Conservation (phyloP, 2,797 vertebrate species). For the Tenualosa thibaudeaui region DNA sequence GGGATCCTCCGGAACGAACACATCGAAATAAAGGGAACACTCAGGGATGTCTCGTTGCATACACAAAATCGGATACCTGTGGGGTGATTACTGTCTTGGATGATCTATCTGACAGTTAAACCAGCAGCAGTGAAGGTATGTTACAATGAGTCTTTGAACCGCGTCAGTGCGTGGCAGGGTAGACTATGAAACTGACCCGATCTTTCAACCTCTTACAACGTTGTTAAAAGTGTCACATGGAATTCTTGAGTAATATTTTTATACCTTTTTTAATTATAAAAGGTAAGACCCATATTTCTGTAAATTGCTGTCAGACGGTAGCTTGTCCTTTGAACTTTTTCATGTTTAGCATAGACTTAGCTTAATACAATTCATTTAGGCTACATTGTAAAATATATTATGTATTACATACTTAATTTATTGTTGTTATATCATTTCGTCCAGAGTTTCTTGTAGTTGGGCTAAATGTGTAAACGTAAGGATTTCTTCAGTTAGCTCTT, state of each 20-base stretch:
- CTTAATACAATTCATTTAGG: no score
- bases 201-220: neutral
- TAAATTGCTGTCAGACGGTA: no score
- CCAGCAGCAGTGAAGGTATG: slow-evolving; percentile 31
- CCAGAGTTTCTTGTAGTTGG: neutral
- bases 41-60: neutral
- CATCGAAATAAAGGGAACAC: neutral
- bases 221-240: neutral
- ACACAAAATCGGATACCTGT: neutral
- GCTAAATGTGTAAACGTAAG: neutral
- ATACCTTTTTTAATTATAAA: no score
- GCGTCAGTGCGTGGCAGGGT: neutral
- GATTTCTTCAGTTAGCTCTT: neutral
- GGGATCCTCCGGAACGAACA: neutral
- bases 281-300: no score
- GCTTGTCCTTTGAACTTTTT: no score
- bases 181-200: neutral
- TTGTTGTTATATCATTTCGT: neutral
- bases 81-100: neutral
- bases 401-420: neutral
- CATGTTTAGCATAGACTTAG: no score
- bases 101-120: neutral
- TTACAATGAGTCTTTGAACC: neutral
- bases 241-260: no score
- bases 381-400: no score